Evolutionary conservation across 2,888 invertebrate genomes (phyloP), one percentile per base, ranked within the genome.

Genomic region (Timema cristinae): DNA sequence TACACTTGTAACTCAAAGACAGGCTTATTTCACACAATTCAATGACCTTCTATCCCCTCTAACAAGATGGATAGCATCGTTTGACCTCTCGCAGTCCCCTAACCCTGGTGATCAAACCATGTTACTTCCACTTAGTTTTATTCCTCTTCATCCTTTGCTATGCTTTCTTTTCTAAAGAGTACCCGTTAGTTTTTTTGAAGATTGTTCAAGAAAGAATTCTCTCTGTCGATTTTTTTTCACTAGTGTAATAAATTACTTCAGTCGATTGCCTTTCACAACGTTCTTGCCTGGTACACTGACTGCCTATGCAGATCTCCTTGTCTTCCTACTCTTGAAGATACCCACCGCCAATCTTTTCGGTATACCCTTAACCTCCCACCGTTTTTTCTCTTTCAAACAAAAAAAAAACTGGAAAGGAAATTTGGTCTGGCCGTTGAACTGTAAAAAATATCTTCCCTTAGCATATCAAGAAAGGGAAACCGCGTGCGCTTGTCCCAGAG

Each of bases 241-340:
- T 50, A 9, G 49, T 16, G 66, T 63, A 63, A 71, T 71, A 71
- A 71, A 68, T 68, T 71, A 68, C 71, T 71, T 66, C 63, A 68
- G 54, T 71, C 71, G 71, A 68, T 68, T 71, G 71, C 68, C 54
- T 54, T 54, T n/a, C 54, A 13, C n/a, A 13, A 32, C 47, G 32
- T 9, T 48, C 32, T 13, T 10, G 63, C 63, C 63, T 32, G 47
- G 63, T 48, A 63, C 48, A 48, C 63, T 47, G 63, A 63, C 48
- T 48, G 63, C 11, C 63, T 63, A 48, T 63, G 47, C 47, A 47
- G 47, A 13, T 63, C 63, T 63, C 63, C 63, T 47, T 63, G 47
- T 63, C 13, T 48, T 48, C 63, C 13, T 6, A 6, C 10, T 6
- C 63, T 48, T 6, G 63, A 48, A 63, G 63, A 63, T 63, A 63